Base-by-base conservation (phyloP, 2,113 vertebrate genomes). In the Ctenodactylus gundi region DNA sequence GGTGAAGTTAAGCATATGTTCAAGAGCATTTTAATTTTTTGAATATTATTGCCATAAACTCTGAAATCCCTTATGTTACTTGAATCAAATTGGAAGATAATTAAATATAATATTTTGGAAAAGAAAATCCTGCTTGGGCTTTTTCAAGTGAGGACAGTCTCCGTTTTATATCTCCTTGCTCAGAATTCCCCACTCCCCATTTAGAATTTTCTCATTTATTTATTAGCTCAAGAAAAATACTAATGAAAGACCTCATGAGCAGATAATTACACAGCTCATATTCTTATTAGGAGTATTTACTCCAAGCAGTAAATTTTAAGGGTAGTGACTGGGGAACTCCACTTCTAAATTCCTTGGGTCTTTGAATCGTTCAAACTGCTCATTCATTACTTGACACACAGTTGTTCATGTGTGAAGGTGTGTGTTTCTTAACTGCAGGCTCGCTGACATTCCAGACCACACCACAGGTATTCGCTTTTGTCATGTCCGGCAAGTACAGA, bases 11-110 rank as follows among this genome's bases (percentile, higher is more conserved):
- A 85, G 67, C 90, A 91, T 94, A 92, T 92, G 92, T 91, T 96
- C 72, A 88, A 93, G 89, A 96, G 58, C 82, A 86, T 94, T 95
- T 95, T 68, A 92, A 85, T 62, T 77, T 94, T 94, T 95, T 88
- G 68, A 88, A 86, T 96, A 83, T 94, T 88, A 94, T 96, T 92
- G 88, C 83, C 91, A 92, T 95, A 90, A 97, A 96, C 96, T 94
- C 36, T 96, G 82, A 93, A 95, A 95, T 96, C 85, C 82, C 82
- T 82, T 96, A 94, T 95, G 73, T 94, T 95, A 88, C 78, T 90
- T 60, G 77, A 86, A 95, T 85, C 85, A 97, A 97, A 92, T 72
- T 64, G 62, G 85, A 67, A 97, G 46, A 85, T 94, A 97, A 96
- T 97, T 94, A 95, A 96, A 82, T 46, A 12, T 86, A 94, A 93